Conservation (phyloP, 2,797 vertebrate species). For the Gallinago nigripennis region DNA sequence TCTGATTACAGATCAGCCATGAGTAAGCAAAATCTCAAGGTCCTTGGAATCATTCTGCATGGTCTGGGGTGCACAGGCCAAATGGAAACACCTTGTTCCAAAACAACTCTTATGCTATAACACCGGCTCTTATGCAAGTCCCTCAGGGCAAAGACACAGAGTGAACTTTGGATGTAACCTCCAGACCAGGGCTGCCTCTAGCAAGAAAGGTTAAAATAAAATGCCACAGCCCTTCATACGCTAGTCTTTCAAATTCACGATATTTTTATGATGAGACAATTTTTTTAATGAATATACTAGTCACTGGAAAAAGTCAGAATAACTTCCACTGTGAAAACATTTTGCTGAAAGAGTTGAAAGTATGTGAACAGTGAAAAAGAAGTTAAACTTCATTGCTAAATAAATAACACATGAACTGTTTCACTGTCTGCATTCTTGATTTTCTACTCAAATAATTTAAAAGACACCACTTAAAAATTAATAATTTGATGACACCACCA, state of each 20-base stretch:
- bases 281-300: not conserved
- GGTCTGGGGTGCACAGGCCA: not conserved
- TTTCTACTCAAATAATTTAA: not conserved
- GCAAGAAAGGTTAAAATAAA: not conserved
- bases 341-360: not conserved
- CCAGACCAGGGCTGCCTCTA: not conserved
- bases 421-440: not conserved
- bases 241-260: not conserved
- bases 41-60: not conserved
- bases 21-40: not conserved
- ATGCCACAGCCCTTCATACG: not conserved
- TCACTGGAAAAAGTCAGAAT: not conserved
- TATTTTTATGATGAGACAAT: not conserved
- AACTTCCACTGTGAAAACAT: not conserved
- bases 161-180: not conserved
- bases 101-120: not conserved
- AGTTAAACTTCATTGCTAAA: not conserved
- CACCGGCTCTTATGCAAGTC: not conserved
- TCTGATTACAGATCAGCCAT: not conserved
- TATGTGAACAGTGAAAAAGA: not conserved
- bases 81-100: not conserved
- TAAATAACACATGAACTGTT: not conserved
- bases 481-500: not conserved
- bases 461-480: not conserved
- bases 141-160: not conserved